Conservation (phyloP, 2,797 vertebrate genomes). For the Valencia hispanica region DNA sequence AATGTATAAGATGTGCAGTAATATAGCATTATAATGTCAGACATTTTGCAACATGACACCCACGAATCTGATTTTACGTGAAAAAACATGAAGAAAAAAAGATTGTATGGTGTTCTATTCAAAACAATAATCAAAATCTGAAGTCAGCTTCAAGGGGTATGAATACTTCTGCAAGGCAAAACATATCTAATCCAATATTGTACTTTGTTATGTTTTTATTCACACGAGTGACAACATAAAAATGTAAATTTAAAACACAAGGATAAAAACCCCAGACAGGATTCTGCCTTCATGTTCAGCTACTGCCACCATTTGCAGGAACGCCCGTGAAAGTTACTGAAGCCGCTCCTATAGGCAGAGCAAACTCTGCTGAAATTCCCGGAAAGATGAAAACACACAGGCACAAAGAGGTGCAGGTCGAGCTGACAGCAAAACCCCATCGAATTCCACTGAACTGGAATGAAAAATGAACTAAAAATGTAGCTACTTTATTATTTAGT, state of each 20-base stretch:
- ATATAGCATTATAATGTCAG: neutral
- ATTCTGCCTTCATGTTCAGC: neutral
- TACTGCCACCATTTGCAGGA: slow-evolving; percentile 2
- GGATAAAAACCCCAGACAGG: neutral
- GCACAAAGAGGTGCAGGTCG: neutral
- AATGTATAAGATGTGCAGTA: neutral
- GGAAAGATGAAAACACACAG: neutral
- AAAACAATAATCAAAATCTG: neutral
- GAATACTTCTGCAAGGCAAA: neutral
- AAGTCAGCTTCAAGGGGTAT: neutral
- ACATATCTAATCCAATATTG: neutral
- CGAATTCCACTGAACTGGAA: neutral
- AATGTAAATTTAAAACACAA: neutral
- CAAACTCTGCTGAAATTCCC: neutral
- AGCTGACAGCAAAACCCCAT: slow-evolving; percentile 2
- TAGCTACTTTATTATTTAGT: neutral
- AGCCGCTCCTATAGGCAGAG: neutral
- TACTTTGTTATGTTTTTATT: neutral
- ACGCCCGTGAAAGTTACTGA: neutral
- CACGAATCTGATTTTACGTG: neutral
- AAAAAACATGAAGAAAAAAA: neutral
- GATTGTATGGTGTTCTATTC: too few species aligned
- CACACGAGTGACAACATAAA: neutral
- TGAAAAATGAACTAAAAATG: neutral
- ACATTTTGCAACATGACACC: neutral